Base-by-base conservation (phyloP, 2,113 vertebrate genomes). In the Chunga burmeisteri region DNA sequence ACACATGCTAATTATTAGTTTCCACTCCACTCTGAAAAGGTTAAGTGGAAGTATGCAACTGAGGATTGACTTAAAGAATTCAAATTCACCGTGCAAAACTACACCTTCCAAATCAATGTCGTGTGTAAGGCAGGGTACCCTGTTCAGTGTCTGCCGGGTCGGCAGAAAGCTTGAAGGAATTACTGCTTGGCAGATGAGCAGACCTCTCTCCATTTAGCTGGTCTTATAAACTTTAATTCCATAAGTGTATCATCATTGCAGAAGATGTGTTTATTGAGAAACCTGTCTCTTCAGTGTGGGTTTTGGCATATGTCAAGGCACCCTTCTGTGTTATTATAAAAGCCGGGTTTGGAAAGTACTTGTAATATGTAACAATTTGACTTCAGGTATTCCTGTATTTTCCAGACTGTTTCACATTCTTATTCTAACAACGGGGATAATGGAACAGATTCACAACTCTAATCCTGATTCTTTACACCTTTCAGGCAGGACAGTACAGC, bases 191-290 rank as follows among this genome's bases (percentile, higher is more conserved):
- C 88, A 88, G 83, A 72, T 89, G 81, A 97, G 71, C 63, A 71
- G 34, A 91, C 16, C 68, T 59, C 83, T 82, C 58, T 73, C 78
- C 38, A 11, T 96, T 90, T 81, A 83, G 80, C 49, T 52, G 26
- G 80, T 88, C 68, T 66, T 92, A 68, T 29, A 83, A 96, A 91
- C 30, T 27, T 78, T 94, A 96, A 94, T 93, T 87, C 87, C 4
- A 0, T 86, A 91, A 92, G 53, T 59, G 73, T 70, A 61, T 95
- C 87, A 27, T 52, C 17, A 11, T 89, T 92, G 85, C 66, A 90
- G 85, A 88, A 81, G 73, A 78, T 55, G 90, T 81, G 85, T 83
- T 94, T 95, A 93, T 95, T 79, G 88, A 95, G 81, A 81, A 93
- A 81, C 32, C 87, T 61, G 56, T 63, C 67, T 53, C 68, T 84